Evolutionary conservation across 2,113 vertebrate species (phyloP).

Genomic region (Pelobates fuscus): DNA sequence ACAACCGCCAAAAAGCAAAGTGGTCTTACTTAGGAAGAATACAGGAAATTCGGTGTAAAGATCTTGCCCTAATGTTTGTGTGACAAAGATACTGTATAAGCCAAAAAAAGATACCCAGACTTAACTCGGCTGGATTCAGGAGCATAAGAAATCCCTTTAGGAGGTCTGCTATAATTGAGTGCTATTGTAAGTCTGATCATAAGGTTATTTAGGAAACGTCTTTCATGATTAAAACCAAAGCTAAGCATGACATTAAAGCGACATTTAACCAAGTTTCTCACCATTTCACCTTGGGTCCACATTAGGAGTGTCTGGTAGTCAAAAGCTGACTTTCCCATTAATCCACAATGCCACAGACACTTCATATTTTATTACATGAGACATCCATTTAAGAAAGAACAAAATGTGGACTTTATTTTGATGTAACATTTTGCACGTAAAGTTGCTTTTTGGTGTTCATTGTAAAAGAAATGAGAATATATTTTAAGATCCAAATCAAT

Average conservation of each 20-base stretch:
- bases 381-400: too few relatives aligned
- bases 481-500: too few relatives aligned
- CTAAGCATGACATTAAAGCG: conserved; percentile 47
- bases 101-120: conserved; percentile 20
- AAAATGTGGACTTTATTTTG: too few relatives aligned
- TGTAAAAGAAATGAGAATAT: too few relatives aligned
- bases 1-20: conserved; percentile 14
- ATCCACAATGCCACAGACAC: conserved; percentile 50
- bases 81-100: conserved; percentile 27
- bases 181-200: conserved; percentile 23
- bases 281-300: conserved; percentile 48
- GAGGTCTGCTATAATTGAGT: conserved; percentile 27
- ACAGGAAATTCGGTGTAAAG: conserved; percentile 21
- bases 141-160: conserved; percentile 41
- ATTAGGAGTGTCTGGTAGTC: conserved; percentile 37
- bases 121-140: conserved; percentile 6
- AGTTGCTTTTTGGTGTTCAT: too few relatives aligned
- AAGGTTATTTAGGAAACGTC: conserved; percentile 49
- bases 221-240: conserved; percentile 42
- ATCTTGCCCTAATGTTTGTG: conserved; percentile 25
- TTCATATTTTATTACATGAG: conserved; percentile 32
- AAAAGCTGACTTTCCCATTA: conserved; percentile 46
- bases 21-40: conserved; percentile 17
- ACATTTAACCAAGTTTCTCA: conserved; percentile 47
- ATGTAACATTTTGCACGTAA: too few relatives aligned